Base-by-base conservation (phyloP, 2,113 vertebrate species). In the Anolis carolinensis region DNA sequence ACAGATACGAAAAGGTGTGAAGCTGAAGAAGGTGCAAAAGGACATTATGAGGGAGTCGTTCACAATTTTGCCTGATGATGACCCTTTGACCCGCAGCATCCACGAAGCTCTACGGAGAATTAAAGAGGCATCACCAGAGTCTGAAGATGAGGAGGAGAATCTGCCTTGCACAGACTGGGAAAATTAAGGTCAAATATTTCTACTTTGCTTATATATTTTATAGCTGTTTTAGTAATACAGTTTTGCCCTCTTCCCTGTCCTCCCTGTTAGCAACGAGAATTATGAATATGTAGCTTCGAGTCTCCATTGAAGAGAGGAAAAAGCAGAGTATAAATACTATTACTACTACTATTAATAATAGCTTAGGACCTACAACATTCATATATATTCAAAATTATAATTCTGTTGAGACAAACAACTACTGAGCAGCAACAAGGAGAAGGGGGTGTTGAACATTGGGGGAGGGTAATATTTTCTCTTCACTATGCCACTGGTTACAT, bases 61-160 rank as follows among this genome's bases (percentile, higher is more conserved):
- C 94, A 96, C 95, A 71, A 94, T 96, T 87, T 96, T 97, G 92
- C 95, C 96, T 11, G 97, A 98, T 89, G 94, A 97, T 6, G 99
- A 99, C 93, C 97, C 98, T 32, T 96, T 99, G 86, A 99, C 99
- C 30, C 97, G 98, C 91, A 99, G 98, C 96, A 99, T 99, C 95
- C 99, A 99, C 88, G 98, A 99, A 94, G 99, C 98, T 3, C 96
- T 99, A 92, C 93, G 98, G 82, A 96, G 99, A 86, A 99, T 99
- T 95, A 99, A 99, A 85, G 99, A 99, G 94, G 99, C 98, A 0
- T 99, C 99, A 0, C 98, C 98, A 0, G 99, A 99, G 88, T 99
- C 98, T 0, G 99, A 99, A 89, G 98, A 98, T 0, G 99, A 99
- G 95, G 99, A 99, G 6, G 99, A 99, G 90, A 97, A 96, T 83